A percentile compares a stretch with the other conserved stretches of the same genome.
Conservation (phyloP, 2,797 vertebrate species). For the Masticophis lateralis region DNA sequence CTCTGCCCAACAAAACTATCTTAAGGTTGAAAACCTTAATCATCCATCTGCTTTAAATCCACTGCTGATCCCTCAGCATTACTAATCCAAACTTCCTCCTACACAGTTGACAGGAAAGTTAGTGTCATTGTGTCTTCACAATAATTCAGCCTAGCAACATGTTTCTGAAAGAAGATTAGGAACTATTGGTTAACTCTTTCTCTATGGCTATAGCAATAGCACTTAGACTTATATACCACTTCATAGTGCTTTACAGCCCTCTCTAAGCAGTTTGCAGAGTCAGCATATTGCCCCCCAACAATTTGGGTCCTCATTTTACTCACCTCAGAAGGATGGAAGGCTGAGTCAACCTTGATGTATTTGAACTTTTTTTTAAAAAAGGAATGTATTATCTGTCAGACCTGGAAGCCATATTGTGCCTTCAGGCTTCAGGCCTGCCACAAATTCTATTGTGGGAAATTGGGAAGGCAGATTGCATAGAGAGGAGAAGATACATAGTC, state of each 20-base stretch:
- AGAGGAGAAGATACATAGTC: too few relatives aligned
- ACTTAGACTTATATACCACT: too few relatives aligned
- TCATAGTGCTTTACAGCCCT: too few relatives aligned
- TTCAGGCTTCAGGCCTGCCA: too few relatives aligned
- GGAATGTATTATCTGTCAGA: neutral
- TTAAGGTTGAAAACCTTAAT: slow-evolving; percentile 85
- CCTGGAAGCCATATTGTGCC: too few relatives aligned
- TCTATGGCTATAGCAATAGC: slow-evolving; percentile 14
- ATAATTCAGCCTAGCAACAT: slow-evolving; percentile 60
- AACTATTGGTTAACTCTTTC: slow-evolving; percentile 50
- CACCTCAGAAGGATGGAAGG: too few relatives aligned
- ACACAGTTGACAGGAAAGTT: slow-evolving; percentile 82
- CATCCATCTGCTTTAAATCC: slow-evolving; percentile 84
- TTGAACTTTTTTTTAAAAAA: neutral
- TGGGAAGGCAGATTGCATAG: too few relatives aligned
- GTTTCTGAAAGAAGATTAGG: slow-evolving; percentile 57
- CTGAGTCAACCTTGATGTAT: neutral
- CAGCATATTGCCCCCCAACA: too few relatives aligned
- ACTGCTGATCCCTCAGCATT: slow-evolving; percentile 76
- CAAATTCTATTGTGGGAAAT: too few relatives aligned
- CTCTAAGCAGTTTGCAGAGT: too few relatives aligned
- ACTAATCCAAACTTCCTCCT: slow-evolving; percentile 81
- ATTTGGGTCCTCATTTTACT: too few relatives aligned
- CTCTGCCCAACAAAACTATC: slow-evolving; percentile 84
- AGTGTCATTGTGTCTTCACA: slow-evolving; percentile 71